Percentiles rank a stretch among this genome's conserved stretches.
phyloP scores from a whole-genome alignment of 1,140 invertebrate genomes.

The Armadillidium nasatum region DNA sequence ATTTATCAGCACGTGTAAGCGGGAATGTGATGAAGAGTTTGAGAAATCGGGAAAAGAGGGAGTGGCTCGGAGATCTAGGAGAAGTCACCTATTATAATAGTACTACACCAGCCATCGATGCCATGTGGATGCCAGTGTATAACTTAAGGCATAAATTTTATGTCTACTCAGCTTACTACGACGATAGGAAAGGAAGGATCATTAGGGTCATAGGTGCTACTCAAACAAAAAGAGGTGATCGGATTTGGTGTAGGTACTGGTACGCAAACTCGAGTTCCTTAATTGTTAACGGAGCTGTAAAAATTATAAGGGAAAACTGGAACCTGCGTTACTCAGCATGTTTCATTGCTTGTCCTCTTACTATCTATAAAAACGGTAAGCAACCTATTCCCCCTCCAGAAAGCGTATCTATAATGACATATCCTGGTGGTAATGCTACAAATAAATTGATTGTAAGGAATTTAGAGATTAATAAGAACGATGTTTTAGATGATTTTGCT shows the following conservation, averaged over 20 bases:
- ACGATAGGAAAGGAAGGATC: slow-evolving; percentile 53
- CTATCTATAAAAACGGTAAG: slow-evolving; percentile 54
- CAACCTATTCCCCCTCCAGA: slow-evolving; percentile 39
- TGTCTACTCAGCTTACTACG: slow-evolving; percentile 84
- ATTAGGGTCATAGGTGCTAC: slow-evolving; percentile 65
- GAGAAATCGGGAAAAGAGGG: slow-evolving; percentile 38
- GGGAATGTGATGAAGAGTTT: slow-evolving; percentile 38
- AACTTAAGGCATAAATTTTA: slow-evolving; percentile 66
- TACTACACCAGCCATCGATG: slow-evolving; percentile 45
- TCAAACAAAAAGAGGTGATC: slow-evolving; percentile 62
- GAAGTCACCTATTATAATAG: slow-evolving; percentile 33
- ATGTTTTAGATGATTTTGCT: slow-evolving; percentile 56
- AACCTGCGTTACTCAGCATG: slow-evolving; percentile 87
- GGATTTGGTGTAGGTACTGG: slow-evolving; percentile 82
- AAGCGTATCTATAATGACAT: slow-evolving; percentile 41
- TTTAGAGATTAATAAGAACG: slow-evolving; percentile 48
- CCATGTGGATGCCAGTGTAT: slow-evolving; percentile 50
- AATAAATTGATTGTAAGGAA: slow-evolving; percentile 57
- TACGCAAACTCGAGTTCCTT: slow-evolving; percentile 52
- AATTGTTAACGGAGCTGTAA: slow-evolving; percentile 48
- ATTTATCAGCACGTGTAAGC: slow-evolving; percentile 38
- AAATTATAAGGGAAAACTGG: slow-evolving; percentile 87
- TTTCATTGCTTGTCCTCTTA: slow-evolving; percentile 75
- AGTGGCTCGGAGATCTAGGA: slow-evolving; percentile 30
- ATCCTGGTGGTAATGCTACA: slow-evolving; percentile 49